Evolutionary conservation across 2,888 invertebrate species (phyloP).

Genomic region (Campoplex capitator): DNA sequence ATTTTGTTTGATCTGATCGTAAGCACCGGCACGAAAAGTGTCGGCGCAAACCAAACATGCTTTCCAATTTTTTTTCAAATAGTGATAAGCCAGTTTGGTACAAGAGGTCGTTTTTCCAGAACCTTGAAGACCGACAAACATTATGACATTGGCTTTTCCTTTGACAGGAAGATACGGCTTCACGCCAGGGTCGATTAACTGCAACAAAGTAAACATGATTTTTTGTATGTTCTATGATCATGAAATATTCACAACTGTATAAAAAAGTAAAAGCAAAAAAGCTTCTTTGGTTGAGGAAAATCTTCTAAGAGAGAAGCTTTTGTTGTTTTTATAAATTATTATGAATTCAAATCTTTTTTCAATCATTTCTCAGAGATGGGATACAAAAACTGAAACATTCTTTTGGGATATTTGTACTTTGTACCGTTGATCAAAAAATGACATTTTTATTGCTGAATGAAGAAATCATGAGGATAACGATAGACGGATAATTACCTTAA

Average conservation of each 20-base stretch:
- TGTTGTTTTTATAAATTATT: not conserved
- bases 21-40: slow-evolving; percentile 99
- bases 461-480: not conserved
- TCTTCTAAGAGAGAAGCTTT: not conserved
- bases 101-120: slow-evolving; percentile 99
- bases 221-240: not conserved
- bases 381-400: not conserved
- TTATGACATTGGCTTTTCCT: slow-evolving; percentile 97
- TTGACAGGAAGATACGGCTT: slow-evolving; percentile 98
- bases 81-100: slow-evolving; percentile 99
- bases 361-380: not conserved
- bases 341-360: not conserved
- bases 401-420: not conserved
- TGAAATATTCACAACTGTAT: not conserved
- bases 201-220: slow-evolving; percentile 71
- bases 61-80: slow-evolving; percentile 99
- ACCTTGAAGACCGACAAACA: slow-evolving; percentile 99
- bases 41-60: slow-evolving; percentile 99
- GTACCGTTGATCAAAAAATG: not conserved
- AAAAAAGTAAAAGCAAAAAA: not conserved
- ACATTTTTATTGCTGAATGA: not conserved
- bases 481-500: slow-evolving; percentile 85
- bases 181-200: slow-evolving; percentile 98
- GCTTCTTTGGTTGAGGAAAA: not conserved
- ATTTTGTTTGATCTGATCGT: slow-evolving; percentile 99